Base-by-base conservation (phyloP, 2,888 invertebrate genomes). In the Abrostola tripartita region DNA sequence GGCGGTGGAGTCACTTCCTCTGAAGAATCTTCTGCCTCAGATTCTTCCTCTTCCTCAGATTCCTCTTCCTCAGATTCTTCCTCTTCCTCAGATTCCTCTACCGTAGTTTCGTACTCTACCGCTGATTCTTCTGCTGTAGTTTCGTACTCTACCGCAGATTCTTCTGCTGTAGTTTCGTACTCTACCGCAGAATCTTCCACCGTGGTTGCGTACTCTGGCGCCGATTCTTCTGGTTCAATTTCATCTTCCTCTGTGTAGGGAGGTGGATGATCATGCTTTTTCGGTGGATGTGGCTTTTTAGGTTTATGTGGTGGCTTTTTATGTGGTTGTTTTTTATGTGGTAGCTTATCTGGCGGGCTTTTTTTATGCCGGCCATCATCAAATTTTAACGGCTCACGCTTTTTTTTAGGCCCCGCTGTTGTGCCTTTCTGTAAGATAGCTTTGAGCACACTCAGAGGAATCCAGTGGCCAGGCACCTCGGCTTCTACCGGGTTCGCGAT, bases 401-500 rank as follows among this genome's bases (percentile, higher is more conserved):
- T 14, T 1, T 14, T 14, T 7, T 5, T 5, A 44, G 44, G 44
- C 14, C 12, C 7, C 7, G 14, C 8, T 44, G 44, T 44, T 7
- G 14, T 44, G 7, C 12, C 12, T 44, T 44, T 44, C 14, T 44
- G 1, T 4, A 88, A 71, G n/a, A 86, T 85, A 0, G 77, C 70
- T 71, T 90, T 91, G 6, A 90, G 65, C 5, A 91, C 79, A 67
- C 90, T 90, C 4, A 85, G 59, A 0, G 91, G 91, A 41, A 91
- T 77, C 90, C 91, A 91, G 57, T 91, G 91, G 0, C 90, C 88
- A 0, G 91, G 91, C 85, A 90, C 82, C 5, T 86, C 76, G 0
- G 90, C 84, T 74, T 91, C 91, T 0, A 91, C 80, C 0, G 91
- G 91, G 53, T 91, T 91, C 0, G 87, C 88, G 12, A 91, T 86